Base-by-base conservation (phyloP, 2,888 invertebrate species). In the Eupithecia tripunctaria region DNA sequence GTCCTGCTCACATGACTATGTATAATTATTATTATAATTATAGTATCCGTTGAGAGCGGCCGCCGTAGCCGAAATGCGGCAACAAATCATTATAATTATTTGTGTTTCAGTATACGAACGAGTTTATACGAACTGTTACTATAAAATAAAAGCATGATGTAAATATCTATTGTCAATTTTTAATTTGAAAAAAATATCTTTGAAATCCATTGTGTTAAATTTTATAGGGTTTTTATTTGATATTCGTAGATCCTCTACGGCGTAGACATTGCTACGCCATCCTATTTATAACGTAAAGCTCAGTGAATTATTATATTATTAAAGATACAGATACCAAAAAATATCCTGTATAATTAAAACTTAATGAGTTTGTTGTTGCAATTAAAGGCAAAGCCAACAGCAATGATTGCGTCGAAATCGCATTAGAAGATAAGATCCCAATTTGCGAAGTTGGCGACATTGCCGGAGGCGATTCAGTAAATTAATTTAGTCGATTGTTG, bases 351-450 rank as follows among this genome's bases (percentile, higher is more conserved):
- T 6, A 43, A 8, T n/a, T n/a, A n/a, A 51, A 51, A 21, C 47
- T 51, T 27, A 64, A 41, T 63, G n/a, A 32, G 15, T 64, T 64
- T 25, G 36, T 36, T 64, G 15, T 41, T 41, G 21, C 38, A 64
- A 64, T 64, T 64, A 64, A 64, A 29, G 15, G 8, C 64, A 41
- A 64, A 36, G n/a, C 59, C 15, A 32, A 18, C 51, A 70, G 8
- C 47, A 56, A 56, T 25, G 47, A 72, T 60, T 69, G 68, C 66
- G 64, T 73, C 80, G 84, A 81, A 84, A 82, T 81, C 80, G 88
- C 83, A 88, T 91, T 90, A 89, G 86, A 84, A 89, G 92, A 92
- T 92, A 84, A 89, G 82, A 92, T 91, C 89, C 86, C 88, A 90
- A 91, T 92, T 91, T 89, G 86, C 86, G 85, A 88, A 90, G 83